Base-by-base conservation (phyloP, 1,140 invertebrate species). In the Drosophila tropicalis region DNA sequence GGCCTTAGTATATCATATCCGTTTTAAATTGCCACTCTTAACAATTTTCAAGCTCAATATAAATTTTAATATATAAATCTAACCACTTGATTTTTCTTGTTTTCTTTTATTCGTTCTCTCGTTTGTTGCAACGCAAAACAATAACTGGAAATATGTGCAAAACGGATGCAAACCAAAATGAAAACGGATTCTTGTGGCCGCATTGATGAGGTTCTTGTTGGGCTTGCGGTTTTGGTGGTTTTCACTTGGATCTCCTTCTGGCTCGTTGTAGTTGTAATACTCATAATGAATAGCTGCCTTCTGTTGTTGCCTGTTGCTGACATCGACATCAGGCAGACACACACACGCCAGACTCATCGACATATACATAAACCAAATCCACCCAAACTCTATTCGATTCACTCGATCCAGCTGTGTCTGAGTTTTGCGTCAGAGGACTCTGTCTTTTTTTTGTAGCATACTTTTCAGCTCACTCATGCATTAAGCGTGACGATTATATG, bases 271-370 rank as follows among this genome's bases (percentile, higher is more conserved):
- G 29, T 72, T 83, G 77, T 67, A 65, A 68, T 57, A 41, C 62
- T 62, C 57, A 72, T 67, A 83, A 79, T 83, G 81, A 83, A 84
- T 77, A 47, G 73, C 64, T 64, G 67, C 32, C 64, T 62, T 63
- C 22, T 70, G 60, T 69, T 79, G 65, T 57, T 67, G 81, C 81
- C 81, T 84, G 81, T 84, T 85, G 77, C 81, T 84, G 67, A 54
- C 77, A 76, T 65, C 47, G 29, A 54, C 51, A 62, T 19, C 70
- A 78, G 57, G 12, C 25, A 54, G 13, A 13, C 25, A 19, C 1
- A 61, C 12, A 5, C 17, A 34, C 3, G 22, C 9, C 5, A 10
- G 9, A 25, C 1, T 3, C 41, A 25, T 10, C 22, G 7, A 3
- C 25, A 22, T 54, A 5, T 15, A 54, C 12, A 51, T 17, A 54